A percentile compares a stretch with the other conserved stretches of the same genome.
These are phyloP conservation scores for Tetramorium simillimum DNA, from an alignment of 1,140 invertebrate genomes.

Conservation along the genomic window DNA sequence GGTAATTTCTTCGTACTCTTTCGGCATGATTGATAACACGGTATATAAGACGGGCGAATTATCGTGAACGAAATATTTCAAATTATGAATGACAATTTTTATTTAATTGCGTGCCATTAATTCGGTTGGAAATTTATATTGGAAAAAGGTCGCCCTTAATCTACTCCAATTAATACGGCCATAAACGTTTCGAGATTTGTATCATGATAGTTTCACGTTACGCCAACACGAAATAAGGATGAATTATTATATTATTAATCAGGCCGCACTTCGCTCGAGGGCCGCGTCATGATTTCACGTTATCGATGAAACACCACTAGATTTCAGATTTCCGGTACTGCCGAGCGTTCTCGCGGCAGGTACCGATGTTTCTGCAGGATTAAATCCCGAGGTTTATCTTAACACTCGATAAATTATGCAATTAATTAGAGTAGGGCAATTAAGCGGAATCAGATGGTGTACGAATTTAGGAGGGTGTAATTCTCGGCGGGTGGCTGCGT, in stretches of 20 bases:
- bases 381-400: conserved; percentile 81
- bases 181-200: background rate
- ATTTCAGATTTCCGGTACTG: conserved; percentile 38
- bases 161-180: conserved; percentile 1
- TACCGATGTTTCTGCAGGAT: conserved; percentile 67
- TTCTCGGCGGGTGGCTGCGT: conserved; percentile 65
- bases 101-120: conserved; percentile 15
- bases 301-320: conserved; percentile 50
- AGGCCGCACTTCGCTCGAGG: background rate
- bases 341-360: background rate
- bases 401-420: conserved; percentile 80
- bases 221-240: background rate
- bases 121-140: background rate
- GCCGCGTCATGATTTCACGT: conserved; percentile 10
- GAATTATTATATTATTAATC: conserved; percentile 60
- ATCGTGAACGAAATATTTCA: background rate
- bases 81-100: conserved; percentile 6
- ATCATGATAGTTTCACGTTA: background rate
- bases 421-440: conserved; percentile 82
- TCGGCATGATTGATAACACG: background rate
- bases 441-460: conserved; percentile 81
- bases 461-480: conserved; percentile 80
- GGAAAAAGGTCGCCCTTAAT: background rate
- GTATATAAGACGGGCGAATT: background rate
- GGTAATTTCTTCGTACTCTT: background rate